These are phyloP conservation scores for Synergus japonicus DNA, from an alignment of 2,888 invertebrate genomes.

Conservation along the genomic window DNA sequence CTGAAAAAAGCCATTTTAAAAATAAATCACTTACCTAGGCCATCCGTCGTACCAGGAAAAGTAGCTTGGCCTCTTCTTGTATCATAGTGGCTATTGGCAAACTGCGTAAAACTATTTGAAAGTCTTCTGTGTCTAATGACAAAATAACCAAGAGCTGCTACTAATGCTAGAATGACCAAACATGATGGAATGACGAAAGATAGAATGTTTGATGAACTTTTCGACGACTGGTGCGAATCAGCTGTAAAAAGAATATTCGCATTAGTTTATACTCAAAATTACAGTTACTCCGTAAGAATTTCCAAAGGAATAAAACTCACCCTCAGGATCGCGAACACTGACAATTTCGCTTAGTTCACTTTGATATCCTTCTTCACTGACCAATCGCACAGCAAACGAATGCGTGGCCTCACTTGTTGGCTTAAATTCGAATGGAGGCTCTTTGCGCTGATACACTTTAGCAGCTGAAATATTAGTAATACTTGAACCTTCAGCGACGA, in stretches of 20 bases:
- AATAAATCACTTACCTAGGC: slow-evolving; percentile 80
- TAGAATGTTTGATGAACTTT: slow-evolving; percentile 73
- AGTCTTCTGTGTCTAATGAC: slow-evolving; percentile 85
- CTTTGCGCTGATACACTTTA: slow-evolving; percentile 77
- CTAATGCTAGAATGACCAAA: slow-evolving; percentile 80
- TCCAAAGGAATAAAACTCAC: slow-evolving; percentile 66
- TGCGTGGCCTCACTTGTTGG: slow-evolving; percentile 80
- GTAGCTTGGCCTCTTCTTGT: slow-evolving; percentile 92
- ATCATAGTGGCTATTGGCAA: slow-evolving; percentile 92
- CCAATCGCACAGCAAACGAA: slow-evolving; percentile 82
- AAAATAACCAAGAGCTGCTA: slow-evolving; percentile 82
- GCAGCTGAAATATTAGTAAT: slow-evolving; percentile 77
- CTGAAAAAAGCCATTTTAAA: slow-evolving; percentile 14
- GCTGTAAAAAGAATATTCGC: slow-evolving; percentile 50
- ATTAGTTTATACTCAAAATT: slow-evolving; percentile 73
- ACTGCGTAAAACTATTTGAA: slow-evolving; percentile 88
- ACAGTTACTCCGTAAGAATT: background rate
- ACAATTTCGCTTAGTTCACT: slow-evolving; percentile 83
- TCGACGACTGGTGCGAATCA: slow-evolving; percentile 63
- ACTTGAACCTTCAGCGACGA: slow-evolving; percentile 81
- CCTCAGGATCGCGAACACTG: slow-evolving; percentile 69
- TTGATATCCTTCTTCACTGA: slow-evolving; percentile 81
- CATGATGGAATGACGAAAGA: slow-evolving; percentile 80
- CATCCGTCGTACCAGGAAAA: slow-evolving; percentile 84
- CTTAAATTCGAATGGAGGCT: slow-evolving; percentile 80